Conservation (phyloP, 2,797 vertebrate species). For the Scolopax bukidnonensis region DNA sequence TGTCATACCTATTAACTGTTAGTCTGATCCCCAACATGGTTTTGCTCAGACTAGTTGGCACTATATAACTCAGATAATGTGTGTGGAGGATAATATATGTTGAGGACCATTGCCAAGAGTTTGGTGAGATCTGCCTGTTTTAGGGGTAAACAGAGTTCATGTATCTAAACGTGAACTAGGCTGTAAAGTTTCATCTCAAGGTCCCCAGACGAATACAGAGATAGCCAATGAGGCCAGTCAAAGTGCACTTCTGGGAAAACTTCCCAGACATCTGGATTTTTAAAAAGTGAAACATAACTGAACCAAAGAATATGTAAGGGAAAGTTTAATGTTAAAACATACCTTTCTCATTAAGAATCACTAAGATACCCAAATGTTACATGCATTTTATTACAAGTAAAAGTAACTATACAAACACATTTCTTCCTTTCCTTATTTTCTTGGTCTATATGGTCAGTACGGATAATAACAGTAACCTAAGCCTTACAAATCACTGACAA, state of each 20-base stretch:
- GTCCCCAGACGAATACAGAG: not conserved
- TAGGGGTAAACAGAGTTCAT: not conserved
- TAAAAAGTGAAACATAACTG: not conserved
- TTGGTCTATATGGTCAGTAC: not conserved
- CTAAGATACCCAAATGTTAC: not conserved
- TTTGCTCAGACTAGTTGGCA: not conserved
- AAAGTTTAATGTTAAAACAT: not conserved
- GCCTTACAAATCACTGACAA: not conserved
- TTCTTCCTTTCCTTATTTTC: not conserved
- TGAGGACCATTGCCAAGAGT: not conserved
- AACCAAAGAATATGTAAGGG: not conserved
- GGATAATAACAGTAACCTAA: not conserved
- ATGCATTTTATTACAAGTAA: not conserved
- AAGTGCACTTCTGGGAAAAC: not conserved
- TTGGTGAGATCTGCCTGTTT: not conserved
- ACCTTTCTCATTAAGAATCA: not conserved
- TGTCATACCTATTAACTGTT: not conserved
- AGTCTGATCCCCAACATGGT: not conserved
- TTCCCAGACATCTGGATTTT: not conserved
- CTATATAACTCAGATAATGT: not conserved
- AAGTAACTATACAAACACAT: not conserved
- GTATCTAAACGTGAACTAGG: not conserved
- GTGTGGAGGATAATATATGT: not conserved
- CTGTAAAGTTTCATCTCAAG: not conserved
- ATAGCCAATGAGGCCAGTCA: not conserved